These are phyloP conservation scores for Phalloptychus januarius DNA, from an alignment of 2,797 vertebrate species.

Conservation along the genomic window DNA sequence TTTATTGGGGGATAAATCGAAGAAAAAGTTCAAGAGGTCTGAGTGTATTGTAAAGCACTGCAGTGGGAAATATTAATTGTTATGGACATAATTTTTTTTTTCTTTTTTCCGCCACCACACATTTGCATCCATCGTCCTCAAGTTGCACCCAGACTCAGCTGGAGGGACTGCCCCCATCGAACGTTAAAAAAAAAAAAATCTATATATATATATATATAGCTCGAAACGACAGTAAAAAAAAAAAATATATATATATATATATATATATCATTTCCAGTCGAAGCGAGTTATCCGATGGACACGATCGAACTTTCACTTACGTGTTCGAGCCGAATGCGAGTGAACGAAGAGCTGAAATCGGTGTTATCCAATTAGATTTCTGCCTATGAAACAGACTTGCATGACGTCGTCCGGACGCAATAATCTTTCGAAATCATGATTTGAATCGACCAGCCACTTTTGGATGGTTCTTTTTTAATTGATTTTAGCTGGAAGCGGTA, in stretches of 20 bases:
- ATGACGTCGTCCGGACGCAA: neutral
- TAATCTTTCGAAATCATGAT: neutral
- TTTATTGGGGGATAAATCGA: neutral
- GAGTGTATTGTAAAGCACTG: neutral
- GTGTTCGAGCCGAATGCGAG: neutral
- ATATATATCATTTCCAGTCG: neutral
- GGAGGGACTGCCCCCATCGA: neutral
- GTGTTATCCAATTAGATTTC: neutral
- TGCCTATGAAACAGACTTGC: neutral
- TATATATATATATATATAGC: too few relatives aligned
- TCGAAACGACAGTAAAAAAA: neutral
- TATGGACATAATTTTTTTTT: neutral
- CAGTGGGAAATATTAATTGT: neutral
- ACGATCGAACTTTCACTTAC: slow-evolving; percentile 1
- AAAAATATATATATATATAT: too few relatives aligned
- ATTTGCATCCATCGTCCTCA: neutral
- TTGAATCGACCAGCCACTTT: slow-evolving; percentile 1
- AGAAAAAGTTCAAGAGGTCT: neutral
- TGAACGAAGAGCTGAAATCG: neutral
- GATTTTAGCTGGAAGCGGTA: neutral
- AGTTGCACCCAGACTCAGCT: slow-evolving; percentile 3
- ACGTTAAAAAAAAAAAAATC: neutral
- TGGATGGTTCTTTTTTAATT: neutral
- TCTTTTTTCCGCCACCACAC: too few relatives aligned
- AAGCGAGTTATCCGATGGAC: neutral